phyloP scores from a whole-genome alignment of 2,888 invertebrate species.

The Acrobasis suavella region DNA sequence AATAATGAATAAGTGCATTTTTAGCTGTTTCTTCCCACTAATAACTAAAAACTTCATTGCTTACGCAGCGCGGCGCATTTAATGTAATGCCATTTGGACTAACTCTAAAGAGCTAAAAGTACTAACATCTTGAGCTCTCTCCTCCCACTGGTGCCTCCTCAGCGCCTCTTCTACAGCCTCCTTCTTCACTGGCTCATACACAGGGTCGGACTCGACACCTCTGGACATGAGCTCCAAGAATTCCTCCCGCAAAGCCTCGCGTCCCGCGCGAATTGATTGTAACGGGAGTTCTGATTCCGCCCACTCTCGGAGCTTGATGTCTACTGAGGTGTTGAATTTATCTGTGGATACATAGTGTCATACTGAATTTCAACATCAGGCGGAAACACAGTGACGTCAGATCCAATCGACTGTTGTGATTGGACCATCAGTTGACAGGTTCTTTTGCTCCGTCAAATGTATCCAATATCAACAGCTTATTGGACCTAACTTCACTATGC shows the following conservation, averaged over 20 bases:
- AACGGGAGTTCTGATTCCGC: slow-evolving; percentile 94
- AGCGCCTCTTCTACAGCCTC: slow-evolving; percentile 95
- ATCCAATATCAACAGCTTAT: too few relatives aligned
- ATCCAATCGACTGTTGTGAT: too few relatives aligned
- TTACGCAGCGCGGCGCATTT: not conserved
- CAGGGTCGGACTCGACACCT: slow-evolving; percentile 88
- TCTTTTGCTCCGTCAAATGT: too few relatives aligned
- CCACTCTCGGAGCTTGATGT: slow-evolving; percentile 98
- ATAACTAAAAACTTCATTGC: not conserved
- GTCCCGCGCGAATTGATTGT: slow-evolving; percentile 82
- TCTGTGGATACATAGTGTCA: slow-evolving; percentile 54
- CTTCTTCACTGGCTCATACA: slow-evolving; percentile 94
- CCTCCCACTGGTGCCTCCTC: slow-evolving; percentile 95
- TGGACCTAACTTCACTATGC: too few relatives aligned
- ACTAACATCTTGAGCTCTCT: slow-evolving; percentile 86
- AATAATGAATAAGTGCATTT: too few relatives aligned
- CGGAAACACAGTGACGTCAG: too few relatives aligned
- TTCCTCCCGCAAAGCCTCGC: slow-evolving; percentile 86
- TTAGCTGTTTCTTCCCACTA: slow-evolving; percentile 96
- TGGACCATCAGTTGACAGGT: too few relatives aligned
- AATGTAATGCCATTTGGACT: too few relatives aligned
- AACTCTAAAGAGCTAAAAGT: too few relatives aligned
- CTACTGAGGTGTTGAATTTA: slow-evolving; percentile 93
- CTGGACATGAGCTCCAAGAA: slow-evolving; percentile 55
- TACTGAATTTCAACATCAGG: too few relatives aligned